Evolutionary conservation across 1,140 invertebrate genomes (phyloP).

Genomic region (Penaeus japonicus): DNA sequence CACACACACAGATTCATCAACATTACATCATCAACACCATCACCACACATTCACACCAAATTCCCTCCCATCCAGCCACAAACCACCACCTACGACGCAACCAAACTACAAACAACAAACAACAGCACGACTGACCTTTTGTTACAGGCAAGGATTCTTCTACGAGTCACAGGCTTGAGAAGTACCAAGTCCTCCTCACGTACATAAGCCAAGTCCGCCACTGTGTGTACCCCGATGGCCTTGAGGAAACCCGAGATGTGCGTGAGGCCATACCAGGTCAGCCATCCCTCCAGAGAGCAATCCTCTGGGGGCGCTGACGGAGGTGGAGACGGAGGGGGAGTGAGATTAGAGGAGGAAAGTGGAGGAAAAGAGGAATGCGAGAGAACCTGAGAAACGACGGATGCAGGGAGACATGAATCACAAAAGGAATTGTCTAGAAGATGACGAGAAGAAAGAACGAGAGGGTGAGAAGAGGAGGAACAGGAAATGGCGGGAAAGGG

Average conservation of each 20-base stretch:
- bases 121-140: slow-evolving; percentile 1
- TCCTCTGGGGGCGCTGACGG: slow-evolving; percentile 29
- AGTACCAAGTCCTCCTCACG: slow-evolving; percentile 41
- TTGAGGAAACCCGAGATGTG: slow-evolving; percentile 39
- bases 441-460: neutral
- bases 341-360: neutral
- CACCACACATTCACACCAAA: neutral
- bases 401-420: slow-evolving; percentile 4
- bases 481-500: neutral
- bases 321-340: neutral
- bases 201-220: slow-evolving; percentile 27
- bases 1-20: too few relatives aligned
- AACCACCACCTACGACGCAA: neutral
- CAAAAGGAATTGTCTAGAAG: neutral
- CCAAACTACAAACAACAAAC: too few relatives aligned
- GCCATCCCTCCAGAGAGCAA: slow-evolving; percentile 41
- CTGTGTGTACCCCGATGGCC: slow-evolving; percentile 27
- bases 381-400: neutral
- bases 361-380: neutral
- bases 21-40: too few relatives aligned
- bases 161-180: slow-evolving; percentile 38
- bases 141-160: slow-evolving; percentile 30
- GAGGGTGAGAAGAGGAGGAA: neutral
- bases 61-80: neutral
- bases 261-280: slow-evolving; percentile 36